Conservation (phyloP, 37 sponge, comb jelly and placozoan species). For the Hormiphora californensis region DNA sequence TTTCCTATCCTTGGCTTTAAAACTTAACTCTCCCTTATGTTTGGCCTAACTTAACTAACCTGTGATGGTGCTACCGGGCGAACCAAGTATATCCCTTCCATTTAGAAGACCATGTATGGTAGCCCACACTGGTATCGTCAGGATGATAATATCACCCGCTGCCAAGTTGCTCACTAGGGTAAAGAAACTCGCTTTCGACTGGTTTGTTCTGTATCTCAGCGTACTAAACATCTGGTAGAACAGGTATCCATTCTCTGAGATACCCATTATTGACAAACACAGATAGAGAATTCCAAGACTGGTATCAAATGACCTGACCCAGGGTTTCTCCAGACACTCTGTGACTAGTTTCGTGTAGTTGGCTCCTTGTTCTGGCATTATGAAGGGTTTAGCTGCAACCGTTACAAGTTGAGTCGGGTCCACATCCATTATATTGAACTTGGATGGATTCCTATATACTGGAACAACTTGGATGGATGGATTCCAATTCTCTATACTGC, state of each 20-base stretch:
- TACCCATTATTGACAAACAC: neutral
- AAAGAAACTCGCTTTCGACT: constrained; percentile 3
- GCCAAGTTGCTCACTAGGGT: constrained; percentile 3
- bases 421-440: too few relatives aligned
- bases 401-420: too few relatives aligned
- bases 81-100: neutral
- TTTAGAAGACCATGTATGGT: constrained; percentile 32
- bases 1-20: too few relatives aligned
- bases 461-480: too few relatives aligned
- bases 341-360: neutral
- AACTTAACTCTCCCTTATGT: too few relatives aligned
- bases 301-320: neutral
- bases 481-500: too few relatives aligned
- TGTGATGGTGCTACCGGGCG: neutral
- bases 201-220: neutral
- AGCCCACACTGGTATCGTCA: constrained; percentile 2
- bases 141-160: neutral
- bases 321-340: neutral
- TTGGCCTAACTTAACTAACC: too few relatives aligned
- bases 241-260: neutral
- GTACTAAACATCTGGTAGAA: neutral
- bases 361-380: too few relatives aligned
- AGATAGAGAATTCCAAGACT: neutral
- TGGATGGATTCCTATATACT: too few relatives aligned
- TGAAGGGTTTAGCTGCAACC: too few relatives aligned